Base-by-base conservation (phyloP, 2,888 invertebrate species). In the Drosophila affinis region DNA sequence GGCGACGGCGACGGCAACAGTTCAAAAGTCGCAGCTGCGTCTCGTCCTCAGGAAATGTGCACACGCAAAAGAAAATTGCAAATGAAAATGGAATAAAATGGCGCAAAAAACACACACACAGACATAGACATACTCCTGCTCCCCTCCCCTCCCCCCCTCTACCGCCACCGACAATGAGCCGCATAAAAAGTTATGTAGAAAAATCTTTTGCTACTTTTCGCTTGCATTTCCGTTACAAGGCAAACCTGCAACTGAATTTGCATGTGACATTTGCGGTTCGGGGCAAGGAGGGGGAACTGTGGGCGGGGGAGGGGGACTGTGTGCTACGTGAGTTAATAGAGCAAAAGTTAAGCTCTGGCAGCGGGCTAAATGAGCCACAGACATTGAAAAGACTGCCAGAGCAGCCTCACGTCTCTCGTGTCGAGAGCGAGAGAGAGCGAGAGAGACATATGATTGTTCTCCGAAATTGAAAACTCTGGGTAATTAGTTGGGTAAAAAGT, bases 1-100 rank as follows among this genome's bases (percentile, higher is more conserved):
- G n/a, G n/a, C n/a, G n/a, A n/a, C n/a, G n/a, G n/a, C n/a, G n/a
- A n/a, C n/a, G n/a, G 45, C 10, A 45, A 52, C 77, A 75, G 78
- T 67, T 71, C 65, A 84, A 76, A 83, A 81, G 78, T 81, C 79
- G 81, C 70, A 59, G 70, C 81, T 68, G 32, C 70, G 72, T 77
- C 72, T 46, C 27, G 64, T 52, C 39, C 78, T 61, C 70, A 70
- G 81, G 79, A 84, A 81, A 84, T 81, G 77, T 84, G 68, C 73
- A 79, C 78, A 81, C 76, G 81, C 81, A 81, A 81, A 78, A 71
- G 70, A 81, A 80, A 79, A 79, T 79, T 79, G 67, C 79, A 76
- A 81, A 81, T 81, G 68, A 84, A 81, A 81, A 81, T 78, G 75
- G 81, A 84, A 84, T 84, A 81, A 81, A 84, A 81, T 81, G 81